These are phyloP conservation scores for Neogale vison DNA, from an alignment of 2,113 vertebrate species.

Conservation along the genomic window DNA sequence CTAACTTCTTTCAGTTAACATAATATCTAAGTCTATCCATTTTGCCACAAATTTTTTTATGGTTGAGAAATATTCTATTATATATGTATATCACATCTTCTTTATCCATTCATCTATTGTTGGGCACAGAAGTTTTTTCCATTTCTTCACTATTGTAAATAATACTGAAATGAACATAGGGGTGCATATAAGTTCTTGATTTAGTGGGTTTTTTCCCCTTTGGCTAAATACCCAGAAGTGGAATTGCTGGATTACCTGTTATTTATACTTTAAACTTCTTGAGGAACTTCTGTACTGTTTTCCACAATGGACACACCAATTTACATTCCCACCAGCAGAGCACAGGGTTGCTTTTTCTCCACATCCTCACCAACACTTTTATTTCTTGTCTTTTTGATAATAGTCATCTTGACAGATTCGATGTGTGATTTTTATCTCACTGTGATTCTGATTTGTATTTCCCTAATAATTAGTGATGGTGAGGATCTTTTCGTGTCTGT, in stretches of 20 bases:
- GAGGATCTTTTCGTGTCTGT: not conserved
- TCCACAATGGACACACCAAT: not conserved
- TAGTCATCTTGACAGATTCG: not conserved
- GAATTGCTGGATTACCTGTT: not conserved
- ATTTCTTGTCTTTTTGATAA: not conserved
- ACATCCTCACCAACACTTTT: not conserved
- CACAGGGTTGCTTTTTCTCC: not conserved
- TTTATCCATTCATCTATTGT: not conserved
- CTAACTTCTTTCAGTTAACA: not conserved
- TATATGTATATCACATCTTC: not conserved
- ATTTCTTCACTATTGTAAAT: not conserved
- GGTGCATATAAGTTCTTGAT: not conserved
- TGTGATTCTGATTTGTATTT: not conserved
- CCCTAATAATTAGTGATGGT: not conserved
- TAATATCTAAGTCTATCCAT: not conserved
- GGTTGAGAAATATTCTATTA: not conserved
- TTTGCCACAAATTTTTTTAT: not conserved
- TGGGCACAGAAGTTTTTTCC: not conserved
- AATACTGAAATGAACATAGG: not conserved
- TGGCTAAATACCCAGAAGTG: not conserved
- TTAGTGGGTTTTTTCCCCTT: not conserved
- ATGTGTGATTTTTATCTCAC: not conserved
- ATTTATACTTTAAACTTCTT: not conserved
- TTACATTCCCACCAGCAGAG: not conserved
- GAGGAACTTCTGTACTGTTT: not conserved